Percentiles rank a stretch among this genome's conserved stretches.
Conservation (phyloP, 2,797 vertebrate species). For the Cygnus olor region DNA sequence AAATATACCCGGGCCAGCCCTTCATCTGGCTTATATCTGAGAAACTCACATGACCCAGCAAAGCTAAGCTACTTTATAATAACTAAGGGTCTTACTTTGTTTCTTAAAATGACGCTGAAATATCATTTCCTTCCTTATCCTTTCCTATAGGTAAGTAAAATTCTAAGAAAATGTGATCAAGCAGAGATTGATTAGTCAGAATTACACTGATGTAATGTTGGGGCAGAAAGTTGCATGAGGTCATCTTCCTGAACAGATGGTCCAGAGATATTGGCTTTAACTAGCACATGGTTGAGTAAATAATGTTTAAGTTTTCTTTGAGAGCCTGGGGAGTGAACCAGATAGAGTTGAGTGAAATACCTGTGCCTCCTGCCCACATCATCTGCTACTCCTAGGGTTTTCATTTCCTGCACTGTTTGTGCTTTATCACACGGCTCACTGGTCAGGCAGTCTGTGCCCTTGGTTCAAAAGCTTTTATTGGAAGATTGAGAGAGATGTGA, state of each 20-base stretch:
- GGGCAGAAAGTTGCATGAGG: conserved; percentile 65
- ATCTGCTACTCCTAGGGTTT: conserved; percentile 81
- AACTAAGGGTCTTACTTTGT: neutral
- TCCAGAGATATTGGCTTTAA: conserved; percentile 75
- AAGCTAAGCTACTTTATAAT: neutral
- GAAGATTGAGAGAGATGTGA: conserved; percentile 30
- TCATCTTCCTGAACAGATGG: conserved; percentile 83
- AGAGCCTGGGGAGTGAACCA: conserved; percentile 79
- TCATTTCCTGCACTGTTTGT: conserved; percentile 84
- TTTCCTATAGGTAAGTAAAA: conserved; percentile 3
- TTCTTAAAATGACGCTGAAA: neutral
- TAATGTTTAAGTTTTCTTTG: conserved; percentile 77
- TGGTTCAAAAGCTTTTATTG: conserved; percentile 56
- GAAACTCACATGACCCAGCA: neutral
- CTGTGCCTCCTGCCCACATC: conserved; percentile 76
- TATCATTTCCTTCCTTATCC: neutral
- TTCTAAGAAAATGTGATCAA: neutral
- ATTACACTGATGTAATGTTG: conserved; percentile 61
- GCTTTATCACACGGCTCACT: conserved; percentile 79
- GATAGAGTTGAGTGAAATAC: conserved; percentile 71
- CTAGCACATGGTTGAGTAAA: conserved; percentile 78
- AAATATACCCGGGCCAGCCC: neutral
- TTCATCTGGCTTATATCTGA: neutral
- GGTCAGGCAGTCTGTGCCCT: conserved; percentile 75
- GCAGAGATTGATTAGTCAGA: conserved; percentile 57